A percentile compares a stretch with the other conserved stretches of the same genome.
phyloP scores from a whole-genome alignment of 2,888 invertebrate species.

The Diabrotica balteata region DNA sequence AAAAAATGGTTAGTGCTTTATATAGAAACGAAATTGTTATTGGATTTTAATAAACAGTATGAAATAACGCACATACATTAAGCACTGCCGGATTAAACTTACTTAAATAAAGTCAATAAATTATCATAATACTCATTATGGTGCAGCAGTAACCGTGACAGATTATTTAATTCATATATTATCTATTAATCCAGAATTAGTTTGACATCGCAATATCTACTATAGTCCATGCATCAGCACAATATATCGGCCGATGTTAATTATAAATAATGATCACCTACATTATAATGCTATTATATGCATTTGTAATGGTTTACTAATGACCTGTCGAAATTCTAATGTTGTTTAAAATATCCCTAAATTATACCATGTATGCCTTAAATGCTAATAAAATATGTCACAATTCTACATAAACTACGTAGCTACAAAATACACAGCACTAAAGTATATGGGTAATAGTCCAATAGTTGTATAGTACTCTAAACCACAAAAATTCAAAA shows the following conservation, averaged over 20 bases:
- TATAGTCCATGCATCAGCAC: conserved; percentile 27
- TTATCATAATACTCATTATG: conserved; percentile 30
- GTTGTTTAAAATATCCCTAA: background rate
- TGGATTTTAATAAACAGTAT: background rate
- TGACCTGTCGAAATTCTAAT: conserved; percentile 1
- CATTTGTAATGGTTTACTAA: conserved; percentile 21
- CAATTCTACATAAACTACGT: no score
- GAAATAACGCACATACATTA: background rate
- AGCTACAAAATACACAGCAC: no score
- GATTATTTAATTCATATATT: conserved; percentile 34
- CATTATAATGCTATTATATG: conserved; percentile 29
- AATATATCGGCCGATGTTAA: conserved; percentile 32
- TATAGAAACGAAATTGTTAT: no score
- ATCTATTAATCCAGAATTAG: conserved; percentile 33
- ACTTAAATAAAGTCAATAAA: conserved; percentile 27
- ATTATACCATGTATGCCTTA: no score
- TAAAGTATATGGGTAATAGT: no score
- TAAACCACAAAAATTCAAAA: no score
- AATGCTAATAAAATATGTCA: no score
- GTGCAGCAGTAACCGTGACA: conserved; percentile 15
- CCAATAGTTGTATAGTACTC: no score
- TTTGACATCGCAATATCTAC: conserved; percentile 33
- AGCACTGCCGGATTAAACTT: background rate
- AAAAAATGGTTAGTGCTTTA: no score
- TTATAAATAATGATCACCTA: conserved; percentile 35